Evolutionary conservation across 2,888 invertebrate species (phyloP), one percentile per base, ranked within the genome.

Genomic region (Galerucella pusilla): DNA sequence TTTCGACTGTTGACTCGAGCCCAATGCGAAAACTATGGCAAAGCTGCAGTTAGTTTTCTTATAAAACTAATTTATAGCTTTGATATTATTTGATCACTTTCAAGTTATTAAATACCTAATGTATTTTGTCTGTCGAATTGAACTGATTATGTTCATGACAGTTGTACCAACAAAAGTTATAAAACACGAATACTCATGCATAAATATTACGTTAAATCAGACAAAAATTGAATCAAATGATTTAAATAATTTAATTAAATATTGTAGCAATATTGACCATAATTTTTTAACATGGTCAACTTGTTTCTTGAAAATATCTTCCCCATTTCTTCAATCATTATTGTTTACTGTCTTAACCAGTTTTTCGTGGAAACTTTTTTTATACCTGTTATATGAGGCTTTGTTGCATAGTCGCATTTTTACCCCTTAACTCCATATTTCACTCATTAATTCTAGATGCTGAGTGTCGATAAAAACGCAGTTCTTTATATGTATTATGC

Each of bases 391-490:
- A 6, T 46, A 49, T 12, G 14, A 5, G 14, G 11, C 14, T 49
- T 46, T 46, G 46, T 46, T 46, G 10, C 6, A 11, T 46, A 12
- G 49, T 49, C 4, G 10, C 16, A 59, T 59, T 42, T 42, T 9
- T 42, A 42, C 35, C 9, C 35, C 35, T 9, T 42, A 7, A 7
- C 35, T 12, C 14, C 35, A 49, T 65, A 28, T 54, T 67, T 67
- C n/a, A 67, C 35, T 54, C 57, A 67, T 57, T 66, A 25, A 20
- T 42, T 67, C 54, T 67, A 67, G 67, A 67, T 67, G 54, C 25
- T 57, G 9, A 28, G 35, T 28, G 42, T 25, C 16, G 67, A 67
- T 67, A 67, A 67, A 54, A 67, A 54, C 57, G 28, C 10, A 67
- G 35, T n/a, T 28, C 57, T 67, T 35, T 52, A 16, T 45, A 52